Conservation (phyloP, 2,888 invertebrate species). For the Conomelus anceps region DNA sequence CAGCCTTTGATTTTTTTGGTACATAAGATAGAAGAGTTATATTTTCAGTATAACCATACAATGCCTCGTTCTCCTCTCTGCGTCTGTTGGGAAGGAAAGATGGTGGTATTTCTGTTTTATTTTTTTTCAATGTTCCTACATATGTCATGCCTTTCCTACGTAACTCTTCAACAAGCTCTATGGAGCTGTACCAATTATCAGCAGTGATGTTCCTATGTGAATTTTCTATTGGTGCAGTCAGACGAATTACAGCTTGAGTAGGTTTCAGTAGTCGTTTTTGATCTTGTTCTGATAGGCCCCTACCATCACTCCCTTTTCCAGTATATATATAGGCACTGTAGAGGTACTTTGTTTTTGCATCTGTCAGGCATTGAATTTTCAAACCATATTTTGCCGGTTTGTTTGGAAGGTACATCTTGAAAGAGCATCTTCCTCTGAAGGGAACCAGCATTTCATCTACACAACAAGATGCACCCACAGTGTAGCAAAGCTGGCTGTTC, state of each 20-base stretch:
- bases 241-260: too few species aligned
- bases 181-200: slow-evolving; percentile 38
- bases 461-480: not conserved
- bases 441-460: slow-evolving; percentile 8
- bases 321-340: slow-evolving; percentile 35
- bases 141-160: not conserved
- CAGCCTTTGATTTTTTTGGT: not conserved
- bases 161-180: too few species aligned
- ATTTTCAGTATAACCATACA: too few species aligned
- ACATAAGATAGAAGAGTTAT: not conserved
- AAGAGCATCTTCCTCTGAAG: too few species aligned
- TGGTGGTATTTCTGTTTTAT: too few species aligned
- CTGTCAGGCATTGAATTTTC: slow-evolving; percentile 32
- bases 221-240: slow-evolving; percentile 20
- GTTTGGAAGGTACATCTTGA: too few species aligned
- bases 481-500: slow-evolving; percentile 9
- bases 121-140: not conserved
- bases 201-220: slow-evolving; percentile 34
- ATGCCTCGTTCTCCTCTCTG: too few species aligned
- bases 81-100: too few species aligned
- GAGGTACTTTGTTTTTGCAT: slow-evolving; percentile 32
- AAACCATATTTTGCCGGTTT: too few species aligned
- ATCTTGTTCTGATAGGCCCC: slow-evolving; percentile 31
- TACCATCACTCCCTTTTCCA: slow-evolving; percentile 36
- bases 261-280: slow-evolving; percentile 37